Evolutionary conservation across 2,888 invertebrate genomes (phyloP), one percentile per base, ranked within the genome.

Genomic region (Cyclophora albipunctata): DNA sequence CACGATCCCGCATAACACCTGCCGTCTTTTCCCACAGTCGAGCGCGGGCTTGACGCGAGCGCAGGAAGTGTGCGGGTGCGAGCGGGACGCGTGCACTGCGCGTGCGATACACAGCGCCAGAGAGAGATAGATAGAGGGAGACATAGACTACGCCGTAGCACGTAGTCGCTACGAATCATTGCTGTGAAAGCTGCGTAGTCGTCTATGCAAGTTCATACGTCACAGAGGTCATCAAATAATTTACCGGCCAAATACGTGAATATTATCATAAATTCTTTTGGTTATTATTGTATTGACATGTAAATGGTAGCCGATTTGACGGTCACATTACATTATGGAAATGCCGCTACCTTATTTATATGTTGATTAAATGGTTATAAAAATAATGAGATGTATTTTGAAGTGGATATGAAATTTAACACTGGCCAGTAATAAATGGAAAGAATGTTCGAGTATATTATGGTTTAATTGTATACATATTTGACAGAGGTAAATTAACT

Each of bases 1-100:
- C 89, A 87, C 90, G 89, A 89, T 88, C 86, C 82, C 86, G 87
- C 90, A 84, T 84, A 88, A 82, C 90, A 90, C 90, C 90, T 90
- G 90, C 90, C 89, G 84, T 84, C 78, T 87, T 89, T 90, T 90
- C 90, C 90, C 90, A 90, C 90, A 89, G 81, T 89, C 85, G 76
- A 69, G 78, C 77, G 73, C 68, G 69, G 70, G 70, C 72, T 70
- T 66, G 64, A 74, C 78, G 78, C 82, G 79, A 79, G 83, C 80
- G 82, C 83, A 84, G 81, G 84, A 83, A 82, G 84, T 73, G 77
- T 64, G 75, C 72, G 83, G 67, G 82, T 73, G 79, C 71, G 78
- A 80, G 77, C 65, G 81, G 69, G 84, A 82, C 66, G 81, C 82
- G 82, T 81, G 85, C 73, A 73, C 56, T 73, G 73, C 80, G 77